Evolutionary conservation across 2,113 vertebrate species (phyloP).

Genomic region (Psilopsiagon aymara): DNA sequence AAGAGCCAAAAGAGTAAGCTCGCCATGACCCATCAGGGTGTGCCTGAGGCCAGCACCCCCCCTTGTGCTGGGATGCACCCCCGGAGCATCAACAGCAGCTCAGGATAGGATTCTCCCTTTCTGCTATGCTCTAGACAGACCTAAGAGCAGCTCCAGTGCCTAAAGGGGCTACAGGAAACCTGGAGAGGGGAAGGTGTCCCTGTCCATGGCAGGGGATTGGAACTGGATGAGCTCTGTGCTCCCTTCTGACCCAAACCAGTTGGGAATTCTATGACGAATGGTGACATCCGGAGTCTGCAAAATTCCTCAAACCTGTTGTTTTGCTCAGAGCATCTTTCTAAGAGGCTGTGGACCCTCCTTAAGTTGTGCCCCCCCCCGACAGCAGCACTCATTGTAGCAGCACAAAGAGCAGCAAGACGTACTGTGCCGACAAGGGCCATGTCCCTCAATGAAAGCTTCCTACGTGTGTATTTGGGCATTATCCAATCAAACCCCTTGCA

Average conservation of each 20-base stretch:
- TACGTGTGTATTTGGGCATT: slow-evolving; percentile 47
- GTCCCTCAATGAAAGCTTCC: slow-evolving; percentile 68
- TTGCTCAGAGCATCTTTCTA: neutral
- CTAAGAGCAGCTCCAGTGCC: neutral
- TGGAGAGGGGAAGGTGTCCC: neutral
- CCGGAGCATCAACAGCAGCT: neutral
- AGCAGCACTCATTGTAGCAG: neutral
- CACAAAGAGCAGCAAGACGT: slow-evolving; percentile 4
- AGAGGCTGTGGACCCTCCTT: neutral
- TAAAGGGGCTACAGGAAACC: neutral
- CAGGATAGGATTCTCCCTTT: neutral
- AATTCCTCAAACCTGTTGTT: neutral
- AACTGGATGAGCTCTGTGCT: neutral
- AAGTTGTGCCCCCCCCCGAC: fast-evolving
- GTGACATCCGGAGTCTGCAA: neutral
- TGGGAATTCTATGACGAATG: neutral
- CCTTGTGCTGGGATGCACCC: neutral
- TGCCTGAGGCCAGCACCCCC: neutral
- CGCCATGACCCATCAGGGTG: neutral
- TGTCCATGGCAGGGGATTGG: neutral
- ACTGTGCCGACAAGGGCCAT: slow-evolving; percentile 14
- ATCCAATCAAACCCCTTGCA: slow-evolving; percentile 53
- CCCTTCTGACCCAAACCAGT: neutral
- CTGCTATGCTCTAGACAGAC: neutral
- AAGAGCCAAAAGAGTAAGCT: neutral